Conservation (phyloP, 2,113 vertebrate species). For the Nerophis lumbriciformis region DNA sequence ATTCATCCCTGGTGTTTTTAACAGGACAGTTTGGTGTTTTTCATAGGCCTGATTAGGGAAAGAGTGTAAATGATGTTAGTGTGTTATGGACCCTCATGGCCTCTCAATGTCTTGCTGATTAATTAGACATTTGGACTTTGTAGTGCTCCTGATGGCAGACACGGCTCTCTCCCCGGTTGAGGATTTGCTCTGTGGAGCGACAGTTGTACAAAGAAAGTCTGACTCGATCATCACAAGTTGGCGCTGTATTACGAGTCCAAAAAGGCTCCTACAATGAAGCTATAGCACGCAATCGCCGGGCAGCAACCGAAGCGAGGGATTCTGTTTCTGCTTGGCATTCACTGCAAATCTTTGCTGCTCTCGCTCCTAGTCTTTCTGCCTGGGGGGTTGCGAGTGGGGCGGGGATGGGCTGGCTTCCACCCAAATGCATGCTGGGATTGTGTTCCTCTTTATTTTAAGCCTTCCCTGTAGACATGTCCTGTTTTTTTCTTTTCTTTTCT, state of each 20-base stretch:
- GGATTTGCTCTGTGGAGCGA: constrained; percentile 12
- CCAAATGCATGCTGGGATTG: constrained; percentile 75
- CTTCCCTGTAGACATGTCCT: constrained; percentile 78
- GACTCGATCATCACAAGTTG: constrained; percentile 40
- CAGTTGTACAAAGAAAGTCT: constrained; percentile 36
- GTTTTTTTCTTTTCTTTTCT: constrained; percentile 50
- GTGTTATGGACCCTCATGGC: too few relatives aligned
- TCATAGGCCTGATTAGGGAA: too few relatives aligned
- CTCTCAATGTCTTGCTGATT: too few relatives aligned
- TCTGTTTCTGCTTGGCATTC: constrained; percentile 37
- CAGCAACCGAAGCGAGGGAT: constrained; percentile 37
- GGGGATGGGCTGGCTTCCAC: constrained; percentile 51
- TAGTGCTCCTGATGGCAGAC: too few relatives aligned
- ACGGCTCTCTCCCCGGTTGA: constrained; percentile 16
- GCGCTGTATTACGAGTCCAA: constrained; percentile 43
- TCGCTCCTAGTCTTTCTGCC: constrained; percentile 52
- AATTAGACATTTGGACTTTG: too few relatives aligned
- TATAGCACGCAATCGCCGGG: constrained; percentile 28
- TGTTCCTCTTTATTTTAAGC: constrained; percentile 77
- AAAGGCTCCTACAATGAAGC: constrained; percentile 42
- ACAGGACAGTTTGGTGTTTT: too few relatives aligned
- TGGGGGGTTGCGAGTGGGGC: constrained; percentile 11
- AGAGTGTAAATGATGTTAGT: too few relatives aligned
- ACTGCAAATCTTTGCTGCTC: constrained; percentile 54
- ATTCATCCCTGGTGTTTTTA: too few relatives aligned